These are phyloP conservation scores for Aphelenchoides bicaudatus DNA, from an alignment of 2,888 invertebrate species.

Conservation along the genomic window DNA sequence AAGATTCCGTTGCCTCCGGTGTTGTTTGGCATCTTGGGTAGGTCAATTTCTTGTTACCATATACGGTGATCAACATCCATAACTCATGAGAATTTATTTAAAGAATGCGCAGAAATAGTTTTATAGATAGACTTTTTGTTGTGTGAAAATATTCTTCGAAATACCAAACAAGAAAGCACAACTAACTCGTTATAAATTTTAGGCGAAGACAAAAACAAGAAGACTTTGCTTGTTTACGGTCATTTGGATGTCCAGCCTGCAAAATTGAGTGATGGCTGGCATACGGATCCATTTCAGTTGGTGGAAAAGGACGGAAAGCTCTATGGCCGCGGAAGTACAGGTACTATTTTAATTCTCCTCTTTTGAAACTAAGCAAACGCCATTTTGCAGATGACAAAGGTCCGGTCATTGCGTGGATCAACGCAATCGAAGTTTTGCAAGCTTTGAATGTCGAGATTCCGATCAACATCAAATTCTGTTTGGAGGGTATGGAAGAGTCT, in stretches of 20 bases:
- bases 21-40: slow-evolving; percentile 63
- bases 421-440: slow-evolving; percentile 84
- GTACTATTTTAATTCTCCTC: too few species aligned
- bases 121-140: too few species aligned
- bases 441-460: slow-evolving; percentile 70
- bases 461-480: slow-evolving; percentile 76
- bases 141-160: too few species aligned
- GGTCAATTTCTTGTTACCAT: too few species aligned
- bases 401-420: slow-evolving; percentile 88
- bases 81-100: too few species aligned
- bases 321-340: slow-evolving; percentile 83
- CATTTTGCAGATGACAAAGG: slow-evolving; percentile 90
- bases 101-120: too few species aligned
- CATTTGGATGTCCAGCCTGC: slow-evolving; percentile 98
- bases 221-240: slow-evolving; percentile 89
- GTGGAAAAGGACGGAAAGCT: slow-evolving; percentile 82
- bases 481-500: slow-evolving; percentile 98
- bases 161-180: too few species aligned
- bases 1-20: slow-evolving; percentile 49
- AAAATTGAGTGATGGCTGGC: slow-evolving; percentile 64
- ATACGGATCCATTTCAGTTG: slow-evolving; percentile 85
- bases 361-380: too few species aligned
- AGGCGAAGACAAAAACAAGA: slow-evolving; percentile 80
- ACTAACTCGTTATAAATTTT: too few species aligned
- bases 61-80: too few species aligned